These are phyloP conservation scores for Ctenodactylus gundi DNA, from an alignment of 2,113 vertebrate genomes.

Conservation along the genomic window DNA sequence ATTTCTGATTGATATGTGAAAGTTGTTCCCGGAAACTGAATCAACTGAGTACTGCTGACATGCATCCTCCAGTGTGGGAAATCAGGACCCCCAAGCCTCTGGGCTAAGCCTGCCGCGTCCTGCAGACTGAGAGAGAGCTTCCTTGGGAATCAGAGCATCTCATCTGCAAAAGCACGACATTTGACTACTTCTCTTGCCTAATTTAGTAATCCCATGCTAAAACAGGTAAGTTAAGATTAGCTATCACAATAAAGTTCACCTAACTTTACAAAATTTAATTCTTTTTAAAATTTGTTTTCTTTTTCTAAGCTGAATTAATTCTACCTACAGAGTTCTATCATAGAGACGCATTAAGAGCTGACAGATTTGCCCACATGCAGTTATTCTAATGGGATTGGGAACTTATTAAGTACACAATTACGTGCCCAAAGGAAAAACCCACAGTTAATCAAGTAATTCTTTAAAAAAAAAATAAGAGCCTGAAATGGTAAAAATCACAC, in stretches of 20 bases:
- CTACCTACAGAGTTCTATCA: neutral
- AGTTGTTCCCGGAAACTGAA: neutral
- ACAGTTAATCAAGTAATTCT: slow-evolving; percentile 56
- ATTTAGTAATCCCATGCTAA: neutral
- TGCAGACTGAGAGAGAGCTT: neutral
- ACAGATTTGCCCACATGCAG: neutral
- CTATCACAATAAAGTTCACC: neutral
- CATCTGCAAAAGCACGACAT: neutral
- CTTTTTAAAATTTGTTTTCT: slow-evolving; percentile 2
- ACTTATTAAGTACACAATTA: slow-evolving; percentile 42
- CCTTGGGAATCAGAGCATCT: neutral
- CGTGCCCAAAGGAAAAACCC: slow-evolving; percentile 35
- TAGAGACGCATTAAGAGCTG: slow-evolving; percentile 28
- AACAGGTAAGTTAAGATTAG: neutral
- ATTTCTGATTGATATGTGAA: neutral
- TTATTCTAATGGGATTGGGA: neutral
- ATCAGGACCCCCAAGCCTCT: neutral
- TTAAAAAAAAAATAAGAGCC: neutral
- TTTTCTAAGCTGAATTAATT: slow-evolving; percentile 9
- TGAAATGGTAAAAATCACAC: slow-evolving; percentile 4
- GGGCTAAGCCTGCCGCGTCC: neutral
- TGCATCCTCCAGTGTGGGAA: neutral
- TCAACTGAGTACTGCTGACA: neutral
- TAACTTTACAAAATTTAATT: neutral
- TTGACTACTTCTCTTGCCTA: neutral